phyloP scores from a whole-genome alignment of 1,140 invertebrate genomes.

The Hyposmocoma kahamanoa region DNA sequence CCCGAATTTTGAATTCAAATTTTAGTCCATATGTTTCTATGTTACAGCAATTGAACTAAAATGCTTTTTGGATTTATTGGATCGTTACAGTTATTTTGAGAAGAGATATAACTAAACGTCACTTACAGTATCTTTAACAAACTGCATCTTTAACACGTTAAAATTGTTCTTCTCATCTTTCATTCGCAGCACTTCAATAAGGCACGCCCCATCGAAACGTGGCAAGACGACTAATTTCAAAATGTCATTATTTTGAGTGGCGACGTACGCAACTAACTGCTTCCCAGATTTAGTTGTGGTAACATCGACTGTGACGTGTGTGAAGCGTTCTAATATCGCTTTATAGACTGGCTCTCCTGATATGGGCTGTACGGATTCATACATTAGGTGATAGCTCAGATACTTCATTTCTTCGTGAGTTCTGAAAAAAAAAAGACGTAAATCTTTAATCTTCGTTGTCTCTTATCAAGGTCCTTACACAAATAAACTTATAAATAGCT shows the following conservation, averaged over 20 bases:
- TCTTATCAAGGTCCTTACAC: too few relatives aligned
- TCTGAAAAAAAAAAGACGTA: slow-evolving; percentile 22
- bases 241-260: slow-evolving; percentile 82
- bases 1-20: too few relatives aligned
- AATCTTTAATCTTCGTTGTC: too few relatives aligned
- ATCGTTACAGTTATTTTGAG: too few relatives aligned
- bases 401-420: slow-evolving; percentile 77
- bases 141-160: slow-evolving; percentile 82
- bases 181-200: slow-evolving; percentile 89
- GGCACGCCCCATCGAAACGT: slow-evolving; percentile 80
- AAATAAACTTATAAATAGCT: too few relatives aligned
- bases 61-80: too few relatives aligned
- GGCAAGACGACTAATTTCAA: slow-evolving; percentile 88
- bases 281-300: slow-evolving; percentile 79
- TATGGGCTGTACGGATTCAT: slow-evolving; percentile 85
- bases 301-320: slow-evolving; percentile 86
- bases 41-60: too few relatives aligned
- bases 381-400: slow-evolving; percentile 90
- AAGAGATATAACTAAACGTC: too few relatives aligned
- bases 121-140: slow-evolving; percentile 85
- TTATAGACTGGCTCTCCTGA: slow-evolving; percentile 81
- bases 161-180: slow-evolving; percentile 73
- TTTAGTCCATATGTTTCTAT: too few relatives aligned
- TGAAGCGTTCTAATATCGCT: slow-evolving; percentile 82
- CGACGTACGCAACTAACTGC: slow-evolving; percentile 86